Evolutionary conservation across 2,113 vertebrate species (phyloP).

Genomic region (Lonchura striata): DNA sequence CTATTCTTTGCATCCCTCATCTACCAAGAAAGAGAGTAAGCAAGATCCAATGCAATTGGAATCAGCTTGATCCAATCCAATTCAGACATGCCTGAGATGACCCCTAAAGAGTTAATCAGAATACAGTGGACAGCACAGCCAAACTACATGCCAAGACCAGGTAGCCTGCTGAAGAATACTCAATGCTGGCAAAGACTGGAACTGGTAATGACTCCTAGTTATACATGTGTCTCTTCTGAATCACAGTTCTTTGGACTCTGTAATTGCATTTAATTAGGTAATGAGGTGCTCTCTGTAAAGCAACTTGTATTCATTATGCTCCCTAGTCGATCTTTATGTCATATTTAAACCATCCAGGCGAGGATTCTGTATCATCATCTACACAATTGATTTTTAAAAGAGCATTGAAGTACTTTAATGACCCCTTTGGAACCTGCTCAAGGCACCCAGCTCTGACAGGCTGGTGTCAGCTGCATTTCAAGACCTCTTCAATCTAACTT

Average conservation of each 20-base stretch:
- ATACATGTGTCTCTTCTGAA: neutral
- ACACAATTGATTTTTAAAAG: neutral
- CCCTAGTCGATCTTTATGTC: neutral
- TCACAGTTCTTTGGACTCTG: neutral
- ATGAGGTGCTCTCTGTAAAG: neutral
- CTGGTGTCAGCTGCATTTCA: neutral
- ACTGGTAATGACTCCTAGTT: neutral
- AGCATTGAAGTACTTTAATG: neutral
- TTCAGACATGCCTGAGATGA: neutral
- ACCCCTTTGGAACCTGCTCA: neutral
- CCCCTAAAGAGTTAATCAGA: neutral
- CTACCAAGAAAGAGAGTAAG: neutral
- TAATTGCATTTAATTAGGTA: constrained; percentile 25
- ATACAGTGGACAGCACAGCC: neutral
- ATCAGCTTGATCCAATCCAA: neutral
- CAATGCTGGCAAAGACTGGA: neutral
- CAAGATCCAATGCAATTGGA: neutral
- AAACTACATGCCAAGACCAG: neutral
- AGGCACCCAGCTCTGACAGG: neutral
- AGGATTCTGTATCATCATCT: constrained; percentile 19
- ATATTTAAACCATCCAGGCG: neutral
- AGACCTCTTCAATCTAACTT: neutral
- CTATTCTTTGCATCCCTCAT: neutral
- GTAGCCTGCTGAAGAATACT: neutral
- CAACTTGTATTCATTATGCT: neutral